These are phyloP conservation scores for Campoletis sonorensis DNA, from an alignment of 1,140 invertebrate species.

Conservation along the genomic window DNA sequence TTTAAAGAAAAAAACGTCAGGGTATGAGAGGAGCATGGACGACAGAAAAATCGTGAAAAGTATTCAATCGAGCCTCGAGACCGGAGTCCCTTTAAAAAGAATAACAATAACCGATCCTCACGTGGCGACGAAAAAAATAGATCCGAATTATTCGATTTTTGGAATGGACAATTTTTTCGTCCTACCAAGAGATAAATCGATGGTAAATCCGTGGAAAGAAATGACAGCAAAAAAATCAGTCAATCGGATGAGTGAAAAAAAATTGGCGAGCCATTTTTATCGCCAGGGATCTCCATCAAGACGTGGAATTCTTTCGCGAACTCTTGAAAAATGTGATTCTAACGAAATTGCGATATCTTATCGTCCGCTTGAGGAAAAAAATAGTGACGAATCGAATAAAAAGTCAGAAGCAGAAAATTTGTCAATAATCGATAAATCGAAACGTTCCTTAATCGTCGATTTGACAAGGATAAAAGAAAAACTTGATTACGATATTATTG, in stretches of 20 bases:
- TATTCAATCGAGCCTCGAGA: slow-evolving; percentile 47
- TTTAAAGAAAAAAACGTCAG: not conserved
- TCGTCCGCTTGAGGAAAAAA: not conserved
- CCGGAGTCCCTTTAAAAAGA: slow-evolving; percentile 42
- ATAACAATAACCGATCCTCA: slow-evolving; percentile 41
- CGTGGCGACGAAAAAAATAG: not conserved
- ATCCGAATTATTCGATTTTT: no score
- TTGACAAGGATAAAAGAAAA: slow-evolving; percentile 1
- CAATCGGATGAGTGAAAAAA: not conserved
- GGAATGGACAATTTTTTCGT: no score
- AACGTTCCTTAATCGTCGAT: not conserved
- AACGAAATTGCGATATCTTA: slow-evolving; percentile 17
- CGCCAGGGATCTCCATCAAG: no score
- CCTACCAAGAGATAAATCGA: not conserved
- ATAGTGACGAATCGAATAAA: not conserved
- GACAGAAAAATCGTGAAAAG: slow-evolving; percentile 12
- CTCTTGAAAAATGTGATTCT: slow-evolving; percentile 6
- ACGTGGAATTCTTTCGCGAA: not conserved
- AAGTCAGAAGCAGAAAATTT: not conserved
- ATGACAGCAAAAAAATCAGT: not conserved
- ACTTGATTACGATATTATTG: slow-evolving; percentile 28
- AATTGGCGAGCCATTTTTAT: not conserved
- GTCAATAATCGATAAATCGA: not conserved
- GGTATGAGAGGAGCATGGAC: not conserved
- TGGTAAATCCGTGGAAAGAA: not conserved